Base-by-base conservation (phyloP, 2,113 vertebrate species). In the Coreoperca whiteheadi region DNA sequence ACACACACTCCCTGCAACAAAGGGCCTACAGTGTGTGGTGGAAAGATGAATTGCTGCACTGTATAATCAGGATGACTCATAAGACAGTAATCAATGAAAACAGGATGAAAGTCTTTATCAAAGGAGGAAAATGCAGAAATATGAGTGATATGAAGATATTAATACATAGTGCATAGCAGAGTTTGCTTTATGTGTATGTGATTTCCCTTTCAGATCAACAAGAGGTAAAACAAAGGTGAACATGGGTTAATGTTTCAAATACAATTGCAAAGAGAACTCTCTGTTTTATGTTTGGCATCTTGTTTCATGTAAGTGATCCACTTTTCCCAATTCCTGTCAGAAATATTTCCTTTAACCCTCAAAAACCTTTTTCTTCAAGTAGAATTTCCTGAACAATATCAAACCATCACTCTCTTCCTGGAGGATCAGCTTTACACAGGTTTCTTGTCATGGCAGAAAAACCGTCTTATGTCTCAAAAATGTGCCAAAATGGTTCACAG, bases 31-130 rank as follows among this genome's bases (percentile, higher is more conserved):
- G 93, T 94, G 92, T 93, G 94, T 87, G 87, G 92, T 92, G 85
- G 83, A 86, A 84, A 84, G 92, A 94, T 93, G 95, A 96, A 96
- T 79, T 48, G 68, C 37, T 77, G 89, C 85, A 94, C 89, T 93
- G 91, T 93, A 93, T 94, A 92, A 94, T 94, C 87, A 64, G 92
- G 83, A 91, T 95, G 94, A 95, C 93, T 95, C 89, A 95, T 94
- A 93, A 90, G 92, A 84, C 92, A 83, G 92, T 94, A 94, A 94
- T 94, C 95, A 94, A 94, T 94, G 91, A 93, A 92, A 94, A 94
- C 91, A 94, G 92, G 91, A 95, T 94, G 91, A 94, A 92, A 91
- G 89, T 87, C 84, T 81, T 95, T 91, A 95, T 95, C 92, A 94
- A 91, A 92, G 89, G 82, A 89, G 91, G 93, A 91, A 92, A 94